Conservation (phyloP, 2,797 vertebrate genomes). For the Gymnothorax javanicus region DNA sequence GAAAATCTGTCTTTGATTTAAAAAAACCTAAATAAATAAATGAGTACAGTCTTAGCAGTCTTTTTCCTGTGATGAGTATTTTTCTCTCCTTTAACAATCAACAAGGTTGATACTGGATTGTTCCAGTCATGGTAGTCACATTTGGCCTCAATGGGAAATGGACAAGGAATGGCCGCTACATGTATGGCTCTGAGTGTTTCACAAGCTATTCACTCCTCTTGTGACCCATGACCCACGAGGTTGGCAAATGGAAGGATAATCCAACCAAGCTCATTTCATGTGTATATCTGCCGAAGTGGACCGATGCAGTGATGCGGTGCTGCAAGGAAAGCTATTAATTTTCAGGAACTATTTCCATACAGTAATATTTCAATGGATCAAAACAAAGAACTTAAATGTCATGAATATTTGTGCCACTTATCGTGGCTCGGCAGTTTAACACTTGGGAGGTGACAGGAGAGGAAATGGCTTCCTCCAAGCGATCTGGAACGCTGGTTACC, state of each 20-base stretch:
- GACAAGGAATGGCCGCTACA: not conserved
- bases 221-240: not conserved
- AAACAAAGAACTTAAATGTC: not conserved
- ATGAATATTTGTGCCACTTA: not conserved
- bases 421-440: not conserved
- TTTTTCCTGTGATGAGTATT: not conserved
- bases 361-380: not conserved
- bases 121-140: not conserved
- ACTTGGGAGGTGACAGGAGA: not conserved
- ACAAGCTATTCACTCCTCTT: not conserved
- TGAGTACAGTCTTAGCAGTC: conserved; percentile 50
- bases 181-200: not conserved
- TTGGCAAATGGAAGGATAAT: not conserved
- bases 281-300: not conserved
- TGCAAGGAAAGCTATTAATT: not conserved
- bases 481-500: conserved; percentile 19
- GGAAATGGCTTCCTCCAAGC: not conserved
- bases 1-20: not conserved
- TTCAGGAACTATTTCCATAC: not conserved
- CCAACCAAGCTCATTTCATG: not conserved
- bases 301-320: not conserved
- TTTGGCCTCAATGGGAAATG: too few relatives aligned
- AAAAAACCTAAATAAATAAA: not conserved
- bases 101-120: not conserved
- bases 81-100: not conserved